Base-by-base conservation (phyloP, 2,113 vertebrate species). In the Dolichotis patagonum region DNA sequence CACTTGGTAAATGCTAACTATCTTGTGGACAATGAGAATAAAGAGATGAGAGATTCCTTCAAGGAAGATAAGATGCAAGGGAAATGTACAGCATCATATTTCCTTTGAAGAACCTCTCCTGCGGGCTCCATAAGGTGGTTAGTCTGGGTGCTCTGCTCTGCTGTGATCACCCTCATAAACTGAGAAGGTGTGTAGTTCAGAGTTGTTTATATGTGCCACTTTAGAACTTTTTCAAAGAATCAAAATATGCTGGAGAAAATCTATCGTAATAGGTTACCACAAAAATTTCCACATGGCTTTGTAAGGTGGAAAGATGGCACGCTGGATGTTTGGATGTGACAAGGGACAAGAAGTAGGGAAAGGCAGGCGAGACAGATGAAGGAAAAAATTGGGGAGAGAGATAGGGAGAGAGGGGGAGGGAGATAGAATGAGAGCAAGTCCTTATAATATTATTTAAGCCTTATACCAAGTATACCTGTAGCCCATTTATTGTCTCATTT, bases 201-300 rank as follows among this genome's bases (percentile, higher is more conserved):
- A 63, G 16, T 46, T 28, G 20, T 3, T 54, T 24, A 73, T 10
- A 19, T 41, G 16, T 38, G 7, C 43, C 24, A 77, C 9, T 0
- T 52, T 62, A 56, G 41, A 28, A 94, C 84, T 95, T 90, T 63
- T 32, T 41, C 60, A 88, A 77, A 46, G 30, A 49, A 17, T 49
- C 75, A 49, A 78, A 78, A 30, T 49, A 78, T 32, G 26, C 26
- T 32, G 43, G 43, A 32, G 26, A 49, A 49, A 78, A 49, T 49
- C 43, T 30, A 30, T 46, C 43, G 46, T 17, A 43, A 28, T 30
- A 77, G 71, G 73, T 77, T 46, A 16, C 41, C 43, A 46, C 11
- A 78, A 7, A 77, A 30, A 17, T 85, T 92, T 71, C 2, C 17
- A 54, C 4, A 14, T 65, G 38, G 14, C 11, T 54, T 28, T 22